A percentile compares a stretch with the other conserved stretches of the same genome.
These are phyloP conservation scores for Calidris pygmaea DNA, from an alignment of 2,113 vertebrate species.

Conservation along the genomic window DNA sequence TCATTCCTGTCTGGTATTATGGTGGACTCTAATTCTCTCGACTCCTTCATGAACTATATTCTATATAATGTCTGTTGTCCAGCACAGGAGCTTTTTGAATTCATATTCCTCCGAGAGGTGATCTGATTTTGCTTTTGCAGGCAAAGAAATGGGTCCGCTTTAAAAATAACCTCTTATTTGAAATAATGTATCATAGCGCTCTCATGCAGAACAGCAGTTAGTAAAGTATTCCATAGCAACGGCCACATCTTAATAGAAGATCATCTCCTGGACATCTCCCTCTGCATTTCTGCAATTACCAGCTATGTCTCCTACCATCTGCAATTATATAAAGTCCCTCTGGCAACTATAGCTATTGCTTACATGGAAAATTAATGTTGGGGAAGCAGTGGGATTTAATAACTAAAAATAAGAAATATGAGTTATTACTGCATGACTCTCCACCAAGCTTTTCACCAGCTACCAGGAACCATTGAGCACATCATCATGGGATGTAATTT, in stretches of 20 bases:
- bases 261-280: conserved; percentile 57
- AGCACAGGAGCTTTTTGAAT: conserved; percentile 6
- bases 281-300: conserved; percentile 59
- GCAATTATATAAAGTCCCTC: conserved; percentile 51
- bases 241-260: conserved; percentile 44
- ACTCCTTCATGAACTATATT: conserved; percentile 1
- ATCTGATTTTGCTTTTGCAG: conserved; percentile 57
- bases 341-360: conserved; percentile 49
- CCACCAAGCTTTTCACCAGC: conserved; percentile 12
- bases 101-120: conserved; percentile 30
- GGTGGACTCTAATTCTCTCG: neutral
- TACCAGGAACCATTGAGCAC: conserved; percentile 13
- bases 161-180: conserved; percentile 52
- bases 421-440: conserved; percentile 20
- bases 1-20: neutral
- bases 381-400: conserved; percentile 39
- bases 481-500: conserved; percentile 22
- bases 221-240: conserved; percentile 53
- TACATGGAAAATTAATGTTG: conserved; percentile 60
- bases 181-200: conserved; percentile 25
- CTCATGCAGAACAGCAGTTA: conserved; percentile 26
- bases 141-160: conserved; percentile 28
- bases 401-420: conserved; percentile 45
- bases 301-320: conserved; percentile 14
- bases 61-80: conserved; percentile 17